Evolutionary conservation across 2,113 vertebrate genomes (phyloP), one percentile per base, ranked within the genome.

Genomic region (Chionodraco myersi): DNA sequence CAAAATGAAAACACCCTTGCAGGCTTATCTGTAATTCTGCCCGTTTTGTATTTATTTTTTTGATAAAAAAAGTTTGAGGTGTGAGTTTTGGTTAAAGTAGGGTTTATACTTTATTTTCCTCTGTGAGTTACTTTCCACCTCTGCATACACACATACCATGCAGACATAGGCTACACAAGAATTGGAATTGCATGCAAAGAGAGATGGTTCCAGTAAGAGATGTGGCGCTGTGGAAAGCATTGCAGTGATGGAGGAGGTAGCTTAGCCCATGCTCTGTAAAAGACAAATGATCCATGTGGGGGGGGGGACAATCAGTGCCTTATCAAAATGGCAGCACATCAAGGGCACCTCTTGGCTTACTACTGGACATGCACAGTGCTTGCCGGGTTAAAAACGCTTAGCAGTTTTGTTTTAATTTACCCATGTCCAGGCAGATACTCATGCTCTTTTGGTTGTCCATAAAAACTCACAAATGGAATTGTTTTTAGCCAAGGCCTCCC

Each of bases 181-280:
- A 79, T 3, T 13, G 41, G 72, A 78, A 93, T 94, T 93, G 67
- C 97, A 96, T 97, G 97, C 97, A 86, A 18, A 72, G 49, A 95
- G 69, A 71, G 60, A 75, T 53, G 57, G 56, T 48, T 77, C 49
- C 86, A 83, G 59, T 66, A 70, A 86, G 88, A 82, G 49, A 64
- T 67, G 81, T 71, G 65, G 73, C 34, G 63, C 64, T 56, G 54
- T 62, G 75, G 59, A 82, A 80, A 86, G 73, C 12, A 56, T 52
- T 58, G 88, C 83, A 78, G 83, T 70, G 67, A 36, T 48, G 56
- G 44, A 56, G 64, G 41, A 79, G 80, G 60, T 70, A 80, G 30
- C 75, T 82, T 41, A 6, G 54, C 30, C 82, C 95, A 94, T 96
- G 96, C 96, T 92, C 14, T 86, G 62, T 61, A 49, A 67, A 60